Percentiles rank a stretch among this genome's conserved stretches.
These are phyloP conservation scores for Microhierax caerulescens DNA, from an alignment of 2,797 vertebrate genomes.

Conservation along the genomic window DNA sequence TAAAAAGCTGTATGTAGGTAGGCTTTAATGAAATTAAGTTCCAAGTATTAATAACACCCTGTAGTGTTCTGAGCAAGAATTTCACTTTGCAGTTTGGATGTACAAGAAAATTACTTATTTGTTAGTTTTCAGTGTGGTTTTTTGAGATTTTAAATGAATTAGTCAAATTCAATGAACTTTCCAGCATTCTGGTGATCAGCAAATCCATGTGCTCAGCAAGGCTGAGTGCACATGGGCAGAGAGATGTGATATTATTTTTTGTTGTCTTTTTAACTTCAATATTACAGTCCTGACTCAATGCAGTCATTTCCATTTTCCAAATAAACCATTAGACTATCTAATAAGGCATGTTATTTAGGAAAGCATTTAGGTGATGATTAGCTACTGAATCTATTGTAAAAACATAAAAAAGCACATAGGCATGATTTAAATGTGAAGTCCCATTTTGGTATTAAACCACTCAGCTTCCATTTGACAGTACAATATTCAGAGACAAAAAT, in stretches of 20 bases:
- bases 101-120: accelerated
- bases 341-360: neutral
- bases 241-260: neutral
- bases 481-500: slow-evolving; percentile 1
- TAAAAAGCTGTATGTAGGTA: neutral
- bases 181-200: neutral
- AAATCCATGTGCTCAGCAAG: neutral
- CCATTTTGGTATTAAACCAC: neutral
- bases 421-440: slow-evolving; percentile 9
- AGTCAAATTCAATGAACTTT: neutral
- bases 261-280: neutral
- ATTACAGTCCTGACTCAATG: neutral
- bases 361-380: slow-evolving; percentile 18
- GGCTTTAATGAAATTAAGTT: neutral
- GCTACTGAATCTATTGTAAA: neutral
- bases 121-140: accelerated
- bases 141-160: neutral
- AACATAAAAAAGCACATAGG: neutral
- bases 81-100: neutral
- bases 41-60: neutral
- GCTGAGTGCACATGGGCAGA: neutral
- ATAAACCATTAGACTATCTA: neutral
- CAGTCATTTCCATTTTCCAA: neutral
- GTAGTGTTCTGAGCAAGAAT: neutral
- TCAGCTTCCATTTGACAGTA: slow-evolving; percentile 4